Conservation (phyloP, 1,140 invertebrate species). For the Heliconius melpomene region DNA sequence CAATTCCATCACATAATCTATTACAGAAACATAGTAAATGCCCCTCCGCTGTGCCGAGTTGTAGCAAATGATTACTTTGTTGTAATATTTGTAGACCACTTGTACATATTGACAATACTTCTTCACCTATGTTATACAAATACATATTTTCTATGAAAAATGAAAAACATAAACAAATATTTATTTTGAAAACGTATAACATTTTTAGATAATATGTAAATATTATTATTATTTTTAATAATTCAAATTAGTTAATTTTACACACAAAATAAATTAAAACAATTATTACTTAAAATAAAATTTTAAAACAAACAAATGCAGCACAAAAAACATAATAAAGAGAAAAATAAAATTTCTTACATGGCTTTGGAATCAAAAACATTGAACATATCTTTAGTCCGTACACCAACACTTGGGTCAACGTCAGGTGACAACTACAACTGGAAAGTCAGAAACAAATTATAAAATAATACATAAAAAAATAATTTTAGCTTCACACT, state of each 20-base stretch:
- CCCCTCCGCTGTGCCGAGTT: constrained; percentile 43
- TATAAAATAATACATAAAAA: background rate
- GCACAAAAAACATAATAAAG: background rate
- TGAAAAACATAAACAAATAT: too few species aligned
- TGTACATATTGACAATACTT: background rate
- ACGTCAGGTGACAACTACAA: constrained; percentile 56
- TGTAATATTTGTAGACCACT: background rate
- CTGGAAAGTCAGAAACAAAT: constrained; percentile 29
- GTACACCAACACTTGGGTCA: constrained; percentile 57
- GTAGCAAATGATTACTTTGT: background rate
- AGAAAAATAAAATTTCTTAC: background rate
- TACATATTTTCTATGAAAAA: too few species aligned
- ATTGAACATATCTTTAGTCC: constrained; percentile 53
- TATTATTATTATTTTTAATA: too few species aligned
- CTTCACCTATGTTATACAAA: background rate
- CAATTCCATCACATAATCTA: constrained; percentile 31
- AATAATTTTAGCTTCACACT: too few species aligned
- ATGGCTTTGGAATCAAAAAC: constrained; percentile 38
- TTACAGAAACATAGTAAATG: constrained; percentile 49
- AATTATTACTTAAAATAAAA: too few species aligned
- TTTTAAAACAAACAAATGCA: background rate
- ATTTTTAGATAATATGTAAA: too few species aligned
- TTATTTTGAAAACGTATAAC: too few species aligned
- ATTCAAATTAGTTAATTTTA: too few species aligned
- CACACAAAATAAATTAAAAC: too few species aligned